phyloP scores from a whole-genome alignment of 2,113 vertebrate species.

The Aramus guarauna region DNA sequence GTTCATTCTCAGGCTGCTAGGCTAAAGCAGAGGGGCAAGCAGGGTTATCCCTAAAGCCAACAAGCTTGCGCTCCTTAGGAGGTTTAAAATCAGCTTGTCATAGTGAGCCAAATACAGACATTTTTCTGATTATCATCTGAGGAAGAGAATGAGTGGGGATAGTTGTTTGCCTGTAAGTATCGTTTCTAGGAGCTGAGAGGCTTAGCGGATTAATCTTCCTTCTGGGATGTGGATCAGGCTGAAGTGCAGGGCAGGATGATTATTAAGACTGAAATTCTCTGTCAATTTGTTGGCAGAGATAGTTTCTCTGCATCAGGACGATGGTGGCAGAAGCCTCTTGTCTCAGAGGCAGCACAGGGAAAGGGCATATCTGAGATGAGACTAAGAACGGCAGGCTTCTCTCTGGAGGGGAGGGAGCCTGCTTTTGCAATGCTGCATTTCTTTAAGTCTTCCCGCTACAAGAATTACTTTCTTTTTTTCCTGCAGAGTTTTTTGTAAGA shows the following conservation, averaged over 20 bases:
- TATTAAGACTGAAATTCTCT: constrained; percentile 67
- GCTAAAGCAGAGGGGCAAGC: background rate
- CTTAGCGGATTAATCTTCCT: constrained; percentile 70
- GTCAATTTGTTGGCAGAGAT: constrained; percentile 59
- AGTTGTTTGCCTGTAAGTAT: constrained; percentile 58
- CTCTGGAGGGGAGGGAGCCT: background rate
- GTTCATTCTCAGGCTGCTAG: background rate
- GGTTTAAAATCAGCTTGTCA: constrained; percentile 45
- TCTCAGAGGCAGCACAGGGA: background rate
- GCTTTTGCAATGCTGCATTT: background rate
- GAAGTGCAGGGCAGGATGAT: constrained; percentile 62
- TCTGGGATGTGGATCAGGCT: constrained; percentile 61
- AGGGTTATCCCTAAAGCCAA: background rate
- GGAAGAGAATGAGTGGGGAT: constrained; percentile 48
- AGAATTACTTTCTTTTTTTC: background rate
- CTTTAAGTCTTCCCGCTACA: background rate
- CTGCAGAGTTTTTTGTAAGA: background rate
- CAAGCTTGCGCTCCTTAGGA: background rate
- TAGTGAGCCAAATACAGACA: constrained; percentile 49
- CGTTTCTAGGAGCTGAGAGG: constrained; percentile 59
- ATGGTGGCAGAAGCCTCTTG: background rate
- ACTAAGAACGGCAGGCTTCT: background rate
- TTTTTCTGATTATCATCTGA: constrained; percentile 58
- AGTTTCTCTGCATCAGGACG: constrained; percentile 31
- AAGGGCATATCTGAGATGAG: background rate